phyloP scores from a whole-genome alignment of 2,113 vertebrate species.

The Anthoscopus minutus region DNA sequence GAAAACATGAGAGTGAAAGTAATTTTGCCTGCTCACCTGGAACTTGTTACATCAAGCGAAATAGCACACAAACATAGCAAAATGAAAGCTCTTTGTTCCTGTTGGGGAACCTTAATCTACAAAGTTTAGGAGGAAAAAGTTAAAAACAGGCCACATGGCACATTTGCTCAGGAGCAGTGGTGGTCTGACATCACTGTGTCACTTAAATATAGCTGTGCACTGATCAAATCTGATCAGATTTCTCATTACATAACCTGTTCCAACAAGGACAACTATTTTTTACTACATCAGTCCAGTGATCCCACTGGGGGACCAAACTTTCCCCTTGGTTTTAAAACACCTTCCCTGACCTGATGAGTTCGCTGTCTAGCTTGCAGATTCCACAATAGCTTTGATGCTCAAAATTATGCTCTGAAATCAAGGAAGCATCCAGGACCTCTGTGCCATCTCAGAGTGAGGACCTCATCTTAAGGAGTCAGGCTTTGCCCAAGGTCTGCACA shows the following conservation, averaged over 20 bases:
- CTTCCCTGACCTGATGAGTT: neutral
- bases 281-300: neutral
- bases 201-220: neutral
- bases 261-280: neutral
- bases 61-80: neutral
- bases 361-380: neutral
- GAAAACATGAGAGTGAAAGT: neutral
- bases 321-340: neutral
- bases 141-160: neutral
- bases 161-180: neutral
- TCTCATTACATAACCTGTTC: neutral
- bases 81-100: neutral
- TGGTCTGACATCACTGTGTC: neutral
- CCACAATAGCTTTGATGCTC: neutral
- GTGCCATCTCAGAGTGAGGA: neutral
- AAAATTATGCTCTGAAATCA: neutral
- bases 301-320: neutral
- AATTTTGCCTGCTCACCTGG: neutral
- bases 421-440: neutral
- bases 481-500: neutral
- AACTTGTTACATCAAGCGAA: neutral
- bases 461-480: neutral
- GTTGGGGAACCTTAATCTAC: neutral
- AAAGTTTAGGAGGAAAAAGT: neutral
- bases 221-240: neutral